Evolutionary conservation across 1,140 invertebrate genomes (phyloP), one percentile per base, ranked within the genome.

Genomic region (Orius insidiosus): DNA sequence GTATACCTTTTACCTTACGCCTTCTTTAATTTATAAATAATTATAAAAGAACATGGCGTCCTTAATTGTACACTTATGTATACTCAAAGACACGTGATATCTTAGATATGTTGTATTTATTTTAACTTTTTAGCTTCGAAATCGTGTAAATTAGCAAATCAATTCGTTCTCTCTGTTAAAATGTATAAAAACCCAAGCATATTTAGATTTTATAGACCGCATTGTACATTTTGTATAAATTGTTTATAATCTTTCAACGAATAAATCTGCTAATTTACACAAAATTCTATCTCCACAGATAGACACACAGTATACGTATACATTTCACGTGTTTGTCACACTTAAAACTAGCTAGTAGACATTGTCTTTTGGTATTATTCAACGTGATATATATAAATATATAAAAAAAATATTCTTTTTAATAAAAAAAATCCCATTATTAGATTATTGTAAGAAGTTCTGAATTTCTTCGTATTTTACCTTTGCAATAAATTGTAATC

Each of bases 251-350:
- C n/a, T n/a, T n/a, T 24, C 24, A 24, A 24, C 7, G 24, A n/a
- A n/a, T n/a, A n/a, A 24, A 24, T 24, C 24, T 24, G 24, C 24
- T 24, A 24, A 24, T 24, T 24, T 24, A 24, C 24, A 24, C 24
- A 24, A 24, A n/a, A 24, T 24, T 24, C 24, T 24, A 24, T 24
- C 24, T 24, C 7, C 3, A 24, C 24, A 24, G 24, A 24, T 24
- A 24, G 24, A 24, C 24, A 24, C 24, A 24, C 24, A 24, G 49
- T 54, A 54, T 54, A 54, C 53, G 53, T 52, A 51, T 49, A 54
- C 50, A 45, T 46, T 49, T 54, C 49, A 44, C 46, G 46, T 54
- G 52, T 54, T 54, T 51, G 47, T 49, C 43, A 43, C 39, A 47
- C 45, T 39, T 47, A 40, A 35, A 47, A 31, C 19, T 46, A 46